Conservation (phyloP, 2,888 invertebrate species). For the Drosophila leonis region DNA sequence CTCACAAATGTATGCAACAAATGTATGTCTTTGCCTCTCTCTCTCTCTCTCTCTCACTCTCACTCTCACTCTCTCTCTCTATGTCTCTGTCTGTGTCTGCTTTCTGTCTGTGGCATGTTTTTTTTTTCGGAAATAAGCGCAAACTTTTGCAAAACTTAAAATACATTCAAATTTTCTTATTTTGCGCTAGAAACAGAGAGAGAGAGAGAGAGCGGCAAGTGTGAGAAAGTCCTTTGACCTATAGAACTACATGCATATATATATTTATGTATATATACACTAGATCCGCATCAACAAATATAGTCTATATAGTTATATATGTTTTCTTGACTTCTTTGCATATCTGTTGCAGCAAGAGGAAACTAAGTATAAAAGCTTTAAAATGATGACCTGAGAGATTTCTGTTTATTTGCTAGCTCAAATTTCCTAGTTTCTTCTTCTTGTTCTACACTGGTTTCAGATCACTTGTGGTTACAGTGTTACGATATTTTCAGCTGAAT, state of each 20-base stretch:
- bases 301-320: neutral
- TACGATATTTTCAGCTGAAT: too few relatives aligned
- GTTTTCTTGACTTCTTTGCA: too few relatives aligned
- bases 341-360: too few relatives aligned
- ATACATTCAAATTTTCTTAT: conserved; percentile 8
- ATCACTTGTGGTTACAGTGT: too few relatives aligned
- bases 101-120: conserved; percentile 19
- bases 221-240: neutral
- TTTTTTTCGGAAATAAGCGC: conserved; percentile 44
- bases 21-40: conserved; percentile 40
- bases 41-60: neutral
- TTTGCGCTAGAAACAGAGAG: neutral
- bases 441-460: too few relatives aligned
- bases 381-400: neutral
- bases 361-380: too few relatives aligned
- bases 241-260: neutral
- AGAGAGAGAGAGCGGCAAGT: neutral
- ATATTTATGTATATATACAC: neutral
- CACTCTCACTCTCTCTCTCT: neutral
- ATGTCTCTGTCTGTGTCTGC: conserved; percentile 21
- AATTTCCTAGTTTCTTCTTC: too few relatives aligned
- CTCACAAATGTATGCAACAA: conserved; percentile 69
- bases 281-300: neutral
- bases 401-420: neutral
- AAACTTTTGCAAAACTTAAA: conserved; percentile 49